Conservation (phyloP, 2,113 vertebrate species). For the Oplegnathus fasciatus region DNA sequence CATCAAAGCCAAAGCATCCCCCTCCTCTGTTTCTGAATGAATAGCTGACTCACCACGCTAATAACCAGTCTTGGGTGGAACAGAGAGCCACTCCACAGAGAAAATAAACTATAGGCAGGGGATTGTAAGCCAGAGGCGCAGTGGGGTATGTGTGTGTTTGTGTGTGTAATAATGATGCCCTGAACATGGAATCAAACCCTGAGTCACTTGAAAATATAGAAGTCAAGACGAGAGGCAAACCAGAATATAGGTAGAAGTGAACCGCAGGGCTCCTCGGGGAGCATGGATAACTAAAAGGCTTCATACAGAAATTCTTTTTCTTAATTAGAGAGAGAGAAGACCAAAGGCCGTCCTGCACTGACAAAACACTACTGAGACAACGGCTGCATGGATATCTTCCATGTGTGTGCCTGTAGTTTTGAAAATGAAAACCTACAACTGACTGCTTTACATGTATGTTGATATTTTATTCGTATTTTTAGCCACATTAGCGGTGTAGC, state of each 20-base stretch:
- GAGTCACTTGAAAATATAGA: slow-evolving; percentile 55
- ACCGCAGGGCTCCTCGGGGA: slow-evolving; percentile 11
- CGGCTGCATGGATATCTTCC: not conserved
- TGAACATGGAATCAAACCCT: slow-evolving; percentile 46
- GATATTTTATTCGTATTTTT: not conserved
- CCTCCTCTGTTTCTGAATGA: slow-evolving; percentile 41
- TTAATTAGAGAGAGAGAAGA: slow-evolving; percentile 34
- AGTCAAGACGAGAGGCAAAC: slow-evolving; percentile 40
- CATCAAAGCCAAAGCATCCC: slow-evolving; percentile 30
- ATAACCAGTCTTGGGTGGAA: slow-evolving; percentile 52
- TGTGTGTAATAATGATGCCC: slow-evolving; percentile 55
- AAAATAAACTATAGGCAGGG: slow-evolving; percentile 50
- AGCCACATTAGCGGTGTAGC: not conserved
- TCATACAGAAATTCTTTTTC: slow-evolving; percentile 4
- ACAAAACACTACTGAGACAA: not conserved
- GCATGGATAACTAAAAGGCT: slow-evolving; percentile 20
- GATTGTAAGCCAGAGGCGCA: slow-evolving; percentile 48
- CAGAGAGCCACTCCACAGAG: slow-evolving; percentile 34
- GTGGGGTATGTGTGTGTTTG: slow-evolving; percentile 7
- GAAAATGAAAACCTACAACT: not conserved
- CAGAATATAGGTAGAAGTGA: slow-evolving; percentile 38
- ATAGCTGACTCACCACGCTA: slow-evolving; percentile 61
- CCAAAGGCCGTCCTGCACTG: not conserved
- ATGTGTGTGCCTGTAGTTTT: slow-evolving; percentile 11
- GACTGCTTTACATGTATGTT: not conserved